These are phyloP conservation scores for Charadrius vociferus DNA, from an alignment of 2,113 vertebrate genomes.

Conservation along the genomic window DNA sequence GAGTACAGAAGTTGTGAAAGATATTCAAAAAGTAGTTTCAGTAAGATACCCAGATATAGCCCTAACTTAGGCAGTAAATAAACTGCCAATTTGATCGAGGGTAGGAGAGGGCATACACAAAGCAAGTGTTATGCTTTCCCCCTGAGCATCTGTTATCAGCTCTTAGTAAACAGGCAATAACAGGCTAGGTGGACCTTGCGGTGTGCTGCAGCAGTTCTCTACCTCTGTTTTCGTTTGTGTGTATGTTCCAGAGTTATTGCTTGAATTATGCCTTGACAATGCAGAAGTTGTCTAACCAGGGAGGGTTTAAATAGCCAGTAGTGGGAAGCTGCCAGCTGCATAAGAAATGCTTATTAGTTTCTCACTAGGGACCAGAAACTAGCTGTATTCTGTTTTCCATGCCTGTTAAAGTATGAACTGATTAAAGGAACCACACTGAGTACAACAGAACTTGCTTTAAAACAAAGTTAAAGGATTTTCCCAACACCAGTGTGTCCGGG, in stretches of 20 bases:
- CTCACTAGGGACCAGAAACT: not conserved
- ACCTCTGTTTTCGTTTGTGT: not conserved
- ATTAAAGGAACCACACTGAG: not conserved
- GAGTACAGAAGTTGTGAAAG: not conserved
- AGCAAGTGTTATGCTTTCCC: not conserved
- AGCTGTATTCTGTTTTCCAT: not conserved
- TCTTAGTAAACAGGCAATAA: not conserved
- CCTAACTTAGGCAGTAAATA: not conserved
- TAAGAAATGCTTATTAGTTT: not conserved
- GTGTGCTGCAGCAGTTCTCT: not conserved
- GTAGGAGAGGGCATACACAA: accelerated
- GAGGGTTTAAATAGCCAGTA: not conserved
- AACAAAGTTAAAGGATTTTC: not conserved
- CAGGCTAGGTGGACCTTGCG: not conserved
- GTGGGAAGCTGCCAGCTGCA: not conserved
- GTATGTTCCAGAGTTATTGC: not conserved
- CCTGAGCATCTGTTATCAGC: not conserved
- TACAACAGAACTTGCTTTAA: not conserved
- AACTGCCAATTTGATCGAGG: not conserved
- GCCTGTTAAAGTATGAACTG: not conserved
- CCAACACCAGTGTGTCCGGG: not conserved
- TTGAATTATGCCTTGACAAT: not conserved
- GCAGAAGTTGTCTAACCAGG: not conserved
- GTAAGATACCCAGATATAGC: not conserved
- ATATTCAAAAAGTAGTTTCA: not conserved